Conservation (phyloP, 2,113 vertebrate genomes). For the Eulemur rufifrons region DNA sequence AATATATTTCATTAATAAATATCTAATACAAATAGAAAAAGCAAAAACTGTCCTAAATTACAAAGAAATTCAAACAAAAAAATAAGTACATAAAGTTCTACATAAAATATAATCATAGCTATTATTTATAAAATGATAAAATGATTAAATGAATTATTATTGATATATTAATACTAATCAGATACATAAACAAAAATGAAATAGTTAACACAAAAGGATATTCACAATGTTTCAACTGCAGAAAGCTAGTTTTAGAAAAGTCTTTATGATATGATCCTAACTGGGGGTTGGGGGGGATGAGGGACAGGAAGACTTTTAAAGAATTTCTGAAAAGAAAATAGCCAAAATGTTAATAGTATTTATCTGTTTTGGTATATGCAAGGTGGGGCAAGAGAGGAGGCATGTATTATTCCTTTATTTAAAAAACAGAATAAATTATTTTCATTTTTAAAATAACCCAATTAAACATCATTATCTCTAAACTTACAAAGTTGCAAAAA, state of each 20-base stretch:
- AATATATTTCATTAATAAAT: slow-evolving; percentile 11
- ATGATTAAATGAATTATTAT: not conserved
- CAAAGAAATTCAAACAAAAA: not conserved
- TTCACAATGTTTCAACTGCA: not conserved
- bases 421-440: not conserved
- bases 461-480: not conserved
- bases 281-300: accelerated
- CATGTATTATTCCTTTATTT: not conserved
- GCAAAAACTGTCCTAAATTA: not conserved
- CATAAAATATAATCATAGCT: not conserved
- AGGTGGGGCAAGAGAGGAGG: not conserved
- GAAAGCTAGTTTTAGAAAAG: not conserved
- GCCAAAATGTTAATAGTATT: not conserved
- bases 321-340: not conserved
- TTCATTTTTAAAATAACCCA: not conserved
- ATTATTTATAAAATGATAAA: not conserved
- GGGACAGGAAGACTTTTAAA: not conserved
- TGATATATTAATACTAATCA: not conserved
- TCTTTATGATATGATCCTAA: not conserved
- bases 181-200: not conserved
- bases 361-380: not conserved
- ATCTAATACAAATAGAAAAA: not conserved
- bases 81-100: not conserved
- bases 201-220: not conserved
- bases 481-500: not conserved